A percentile compares a stretch with the other conserved stretches of the same genome.
Evolutionary conservation across 1,140 invertebrate genomes (phyloP).

Genomic region (Zaprionus ornatus): DNA sequence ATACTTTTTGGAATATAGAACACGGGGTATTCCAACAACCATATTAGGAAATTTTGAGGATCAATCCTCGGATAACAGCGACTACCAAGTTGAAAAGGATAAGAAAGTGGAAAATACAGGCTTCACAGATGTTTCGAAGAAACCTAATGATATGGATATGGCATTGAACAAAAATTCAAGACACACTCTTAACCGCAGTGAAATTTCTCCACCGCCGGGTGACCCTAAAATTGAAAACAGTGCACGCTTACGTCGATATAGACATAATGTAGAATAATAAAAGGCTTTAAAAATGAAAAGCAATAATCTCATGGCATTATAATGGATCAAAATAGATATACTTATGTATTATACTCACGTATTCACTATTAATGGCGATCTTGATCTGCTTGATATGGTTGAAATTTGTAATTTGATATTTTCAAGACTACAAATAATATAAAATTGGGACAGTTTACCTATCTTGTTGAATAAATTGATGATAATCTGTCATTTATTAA

Average conservation of each 20-base stretch:
- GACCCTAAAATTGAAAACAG: slow-evolving; percentile 81
- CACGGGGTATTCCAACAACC: slow-evolving; percentile 60
- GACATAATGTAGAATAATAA: slow-evolving; percentile 80
- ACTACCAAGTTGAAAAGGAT: slow-evolving; percentile 36
- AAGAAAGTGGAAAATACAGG: slow-evolving; percentile 3
- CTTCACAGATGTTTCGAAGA: not conserved
- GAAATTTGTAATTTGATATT: not conserved
- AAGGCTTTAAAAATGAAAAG: slow-evolving; percentile 14
- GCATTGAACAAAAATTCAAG: slow-evolving; percentile 39
- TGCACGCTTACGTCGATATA: slow-evolving; percentile 79
- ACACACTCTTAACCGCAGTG: slow-evolving; percentile 47
- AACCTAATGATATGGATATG: not conserved
- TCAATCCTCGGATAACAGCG: slow-evolving; percentile 60
- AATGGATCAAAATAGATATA: slow-evolving; percentile 31
- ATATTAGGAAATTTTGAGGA: slow-evolving; percentile 68
- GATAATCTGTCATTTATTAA: not conserved
- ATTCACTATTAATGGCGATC: not conserved
- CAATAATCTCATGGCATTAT: slow-evolving; percentile 36
- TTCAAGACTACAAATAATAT: not conserved
- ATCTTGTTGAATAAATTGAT: not conserved
- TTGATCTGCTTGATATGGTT: not conserved
- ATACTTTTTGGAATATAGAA: slow-evolving; percentile 43
- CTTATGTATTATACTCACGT: slow-evolving; percentile 11
- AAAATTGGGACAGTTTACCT: not conserved
- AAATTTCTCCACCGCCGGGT: slow-evolving; percentile 80